These are phyloP conservation scores for Montipora foliosa DNA, from an alignment of 64 coral and sea anemone species.

Conservation along the genomic window DNA sequence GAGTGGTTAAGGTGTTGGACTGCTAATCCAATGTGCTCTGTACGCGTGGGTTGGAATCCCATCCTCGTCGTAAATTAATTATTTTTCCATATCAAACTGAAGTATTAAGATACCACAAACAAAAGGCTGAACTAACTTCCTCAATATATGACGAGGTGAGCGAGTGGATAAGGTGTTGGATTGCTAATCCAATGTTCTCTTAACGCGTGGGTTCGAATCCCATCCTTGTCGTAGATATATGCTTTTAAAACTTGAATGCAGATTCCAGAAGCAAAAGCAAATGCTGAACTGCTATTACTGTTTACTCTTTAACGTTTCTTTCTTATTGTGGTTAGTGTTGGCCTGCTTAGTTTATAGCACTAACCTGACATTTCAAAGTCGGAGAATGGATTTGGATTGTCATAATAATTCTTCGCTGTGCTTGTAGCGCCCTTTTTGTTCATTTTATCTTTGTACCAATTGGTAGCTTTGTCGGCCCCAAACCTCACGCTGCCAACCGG, in stretches of 20 bases:
- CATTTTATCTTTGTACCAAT: slow-evolving; percentile 94
- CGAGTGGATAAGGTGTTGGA: slow-evolving; percentile 97
- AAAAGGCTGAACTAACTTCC: no score
- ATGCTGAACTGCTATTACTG: no score
- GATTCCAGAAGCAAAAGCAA: no score
- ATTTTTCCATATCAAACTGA: no score
- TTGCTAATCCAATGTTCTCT: slow-evolving; percentile 94
- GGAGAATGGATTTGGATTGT: slow-evolving; percentile 92
- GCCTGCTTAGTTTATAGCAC: neutral
- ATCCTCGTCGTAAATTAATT: slow-evolving; percentile 50
- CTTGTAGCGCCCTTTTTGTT: slow-evolving; percentile 83
- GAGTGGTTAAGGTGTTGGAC: slow-evolving; percentile 97
- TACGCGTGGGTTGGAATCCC: slow-evolving; percentile 93
- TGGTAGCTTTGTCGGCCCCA: slow-evolving; percentile 57
- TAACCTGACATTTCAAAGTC: slow-evolving; percentile 98
- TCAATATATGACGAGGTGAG: slow-evolving; percentile 55
- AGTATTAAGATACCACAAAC: no score
- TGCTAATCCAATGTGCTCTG: slow-evolving; percentile 95
- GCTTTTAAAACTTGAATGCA: no score
- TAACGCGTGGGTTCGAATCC: slow-evolving; percentile 91
- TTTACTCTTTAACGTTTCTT: no score
- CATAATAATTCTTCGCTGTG: slow-evolving; percentile 91
- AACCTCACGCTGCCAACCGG: slow-evolving; percentile 73
- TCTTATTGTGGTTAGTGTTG: no score
- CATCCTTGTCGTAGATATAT: slow-evolving; percentile 46